Evolutionary conservation across 2,113 vertebrate genomes (phyloP).

Genomic region (Istiophorus platypterus): DNA sequence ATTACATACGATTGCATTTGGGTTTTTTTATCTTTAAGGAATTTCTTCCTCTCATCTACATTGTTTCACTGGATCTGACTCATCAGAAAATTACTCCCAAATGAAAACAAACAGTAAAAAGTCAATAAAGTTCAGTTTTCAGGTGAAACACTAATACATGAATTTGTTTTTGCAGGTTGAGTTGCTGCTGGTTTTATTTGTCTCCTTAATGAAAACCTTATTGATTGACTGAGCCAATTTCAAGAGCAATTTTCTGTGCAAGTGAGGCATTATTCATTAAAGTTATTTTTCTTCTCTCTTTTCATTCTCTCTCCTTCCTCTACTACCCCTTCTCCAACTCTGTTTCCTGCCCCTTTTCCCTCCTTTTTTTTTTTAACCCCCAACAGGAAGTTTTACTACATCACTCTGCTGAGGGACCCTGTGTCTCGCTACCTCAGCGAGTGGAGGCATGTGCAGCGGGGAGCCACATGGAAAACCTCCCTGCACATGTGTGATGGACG

Average conservation of each 20-base stretch:
- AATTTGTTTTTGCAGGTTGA: background rate
- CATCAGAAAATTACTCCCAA: background rate
- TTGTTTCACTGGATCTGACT: conserved; percentile 5
- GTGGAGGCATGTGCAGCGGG: conserved; percentile 97
- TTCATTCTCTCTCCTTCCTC: background rate
- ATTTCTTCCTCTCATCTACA: background rate
- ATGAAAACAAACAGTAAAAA: background rate
- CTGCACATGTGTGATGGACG: conserved; percentile 99
- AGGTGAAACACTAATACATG: background rate
- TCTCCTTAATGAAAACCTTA: background rate
- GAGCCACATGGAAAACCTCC: conserved; percentile 98
- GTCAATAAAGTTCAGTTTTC: background rate
- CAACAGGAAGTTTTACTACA: conserved; percentile 98
- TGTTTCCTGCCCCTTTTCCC: too few relatives aligned
- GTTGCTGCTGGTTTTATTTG: background rate
- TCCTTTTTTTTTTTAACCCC: background rate
- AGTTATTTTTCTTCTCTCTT: background rate
- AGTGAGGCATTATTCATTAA: background rate
- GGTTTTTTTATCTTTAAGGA: background rate
- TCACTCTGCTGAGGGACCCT: conserved; percentile 96
- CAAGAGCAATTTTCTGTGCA: background rate
- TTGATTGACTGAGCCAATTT: background rate
- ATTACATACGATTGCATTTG: conserved; percentile 20
- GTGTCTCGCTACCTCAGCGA: conserved; percentile 99
- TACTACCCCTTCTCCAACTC: background rate